phyloP scores from a whole-genome alignment of 2,888 invertebrate genomes.

The Drosophila diplacantha region DNA sequence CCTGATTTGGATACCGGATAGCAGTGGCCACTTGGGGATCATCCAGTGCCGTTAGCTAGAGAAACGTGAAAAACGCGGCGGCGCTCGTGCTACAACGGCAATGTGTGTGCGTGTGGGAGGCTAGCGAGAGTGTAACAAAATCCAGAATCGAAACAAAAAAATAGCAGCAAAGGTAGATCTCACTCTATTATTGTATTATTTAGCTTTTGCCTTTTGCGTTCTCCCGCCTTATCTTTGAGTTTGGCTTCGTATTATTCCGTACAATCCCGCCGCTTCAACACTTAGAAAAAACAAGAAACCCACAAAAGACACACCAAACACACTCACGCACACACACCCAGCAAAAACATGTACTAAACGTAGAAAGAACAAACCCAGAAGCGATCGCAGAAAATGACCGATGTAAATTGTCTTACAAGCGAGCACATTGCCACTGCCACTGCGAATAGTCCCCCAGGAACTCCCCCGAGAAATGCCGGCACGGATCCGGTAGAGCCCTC shows the following conservation, averaged over 20 bases:
- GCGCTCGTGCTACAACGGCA: constrained; percentile 8
- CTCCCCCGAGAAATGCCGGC: constrained; percentile 50
- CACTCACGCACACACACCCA: constrained; percentile 37
- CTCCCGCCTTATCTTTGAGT: constrained; percentile 50
- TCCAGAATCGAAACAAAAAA: constrained; percentile 22
- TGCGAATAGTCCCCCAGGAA: constrained; percentile 31
- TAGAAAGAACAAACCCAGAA: constrained; percentile 16
- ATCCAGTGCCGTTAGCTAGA: background rate
- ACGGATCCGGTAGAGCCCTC: constrained; percentile 46
- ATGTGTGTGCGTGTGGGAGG: constrained; percentile 38
- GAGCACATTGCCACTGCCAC: constrained; percentile 44
- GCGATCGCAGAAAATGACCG: constrained; percentile 61
- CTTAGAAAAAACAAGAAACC: constrained; percentile 27
- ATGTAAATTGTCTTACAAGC: constrained; percentile 69
- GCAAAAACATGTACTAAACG: constrained; percentile 26
- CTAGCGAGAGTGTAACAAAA: constrained; percentile 25
- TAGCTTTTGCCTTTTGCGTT: constrained; percentile 39
- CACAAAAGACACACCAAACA: constrained; percentile 17
- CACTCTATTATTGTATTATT: constrained; percentile 59
- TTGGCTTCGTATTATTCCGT: constrained; percentile 50
- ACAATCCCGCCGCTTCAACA: constrained; percentile 54
- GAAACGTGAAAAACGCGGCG: constrained; percentile 12
- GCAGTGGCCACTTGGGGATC: background rate
- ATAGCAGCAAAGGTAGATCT: constrained; percentile 60
- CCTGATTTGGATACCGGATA: constrained; percentile 1